Evolutionary conservation across 1,140 invertebrate genomes (phyloP), one percentile per base, ranked within the genome.

Genomic region (Aphelinus atriplicis): DNA sequence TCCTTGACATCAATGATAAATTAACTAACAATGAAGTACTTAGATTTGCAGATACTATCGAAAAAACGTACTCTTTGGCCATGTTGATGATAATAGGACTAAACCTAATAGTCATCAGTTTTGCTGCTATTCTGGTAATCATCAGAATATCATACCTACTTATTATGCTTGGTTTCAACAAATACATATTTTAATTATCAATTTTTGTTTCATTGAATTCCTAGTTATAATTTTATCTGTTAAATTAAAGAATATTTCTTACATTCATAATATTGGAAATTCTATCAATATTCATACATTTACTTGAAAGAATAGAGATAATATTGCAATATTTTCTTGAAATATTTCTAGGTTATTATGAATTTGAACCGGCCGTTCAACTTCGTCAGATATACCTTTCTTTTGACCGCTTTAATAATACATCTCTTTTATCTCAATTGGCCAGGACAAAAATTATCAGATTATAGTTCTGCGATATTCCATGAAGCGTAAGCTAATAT

Each of bases 1-100:
- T 26, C 26, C 26, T 26, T 26, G 26, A 26, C 26, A 26, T 26
- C 26, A 26, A 26, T 26, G 26, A 26, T 26, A 26, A 26, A 26
- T 26, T 26, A 26, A 26, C 26, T 26, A 26, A 26, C 26, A 26
- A 26, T 26, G 26, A 26, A 26, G 26, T 26, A 26, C 26, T 10
- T 48, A 71, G 58, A 53, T 62, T 55, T n/a, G 58, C 47, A 51
- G 46, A 62, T 42, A 62, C 55, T n/a, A 7, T 71, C 5, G 69
- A 71, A 62, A 45, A 26, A 26, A 26, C 26, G 26, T 26, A 62
- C 53, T 62, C 58, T 3, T 1, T 46, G 2, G 2, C 3, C 55
- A 43, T 53, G 7, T 62, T 71, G 3, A 3, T 62, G n/a, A 50
- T 71, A 4, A 62, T 71, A 48, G 69, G 57, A 45, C 1, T 62